These are phyloP conservation scores for Gisinianus flammeolus DNA, from an alignment of 2,888 invertebrate species.

Conservation along the genomic window DNA sequence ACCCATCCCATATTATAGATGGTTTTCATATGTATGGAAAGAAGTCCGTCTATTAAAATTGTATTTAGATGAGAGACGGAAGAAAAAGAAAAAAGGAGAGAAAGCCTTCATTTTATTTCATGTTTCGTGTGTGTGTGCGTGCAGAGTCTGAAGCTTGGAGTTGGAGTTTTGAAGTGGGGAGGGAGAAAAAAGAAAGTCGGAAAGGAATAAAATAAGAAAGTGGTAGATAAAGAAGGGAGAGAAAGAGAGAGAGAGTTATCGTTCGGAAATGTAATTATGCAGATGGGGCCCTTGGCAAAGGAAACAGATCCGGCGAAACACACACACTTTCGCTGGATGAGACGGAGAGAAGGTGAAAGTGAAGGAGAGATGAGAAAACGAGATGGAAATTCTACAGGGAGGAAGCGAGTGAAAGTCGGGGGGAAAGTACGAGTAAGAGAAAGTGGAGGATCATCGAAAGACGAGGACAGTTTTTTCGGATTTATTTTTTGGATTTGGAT, in stretches of 20 bases:
- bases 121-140: neutral
- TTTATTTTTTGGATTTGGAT: too few species aligned
- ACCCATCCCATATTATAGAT: neutral
- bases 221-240: neutral
- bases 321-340: constrained; percentile 17
- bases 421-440: constrained; percentile 9
- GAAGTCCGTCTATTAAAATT: constrained; percentile 1
- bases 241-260: constrained; percentile 22
- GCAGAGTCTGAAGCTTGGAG: too few species aligned
- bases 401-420: neutral
- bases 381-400: too few species aligned
- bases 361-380: neutral
- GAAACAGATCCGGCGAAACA: constrained; percentile 9
- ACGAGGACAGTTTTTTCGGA: too few species aligned
- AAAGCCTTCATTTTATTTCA: neutral
- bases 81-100: neutral
- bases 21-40: neutral
- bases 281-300: constrained; percentile 35
- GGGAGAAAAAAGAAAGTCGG: neutral
- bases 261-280: constrained; percentile 42
- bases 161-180: neutral
- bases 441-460: neutral
- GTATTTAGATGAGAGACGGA: neutral
- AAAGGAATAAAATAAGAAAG: constrained; percentile 8
- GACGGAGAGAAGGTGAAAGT: neutral